These are phyloP conservation scores for Euzophera pinguis DNA, from an alignment of 2,888 invertebrate genomes.

Conservation along the genomic window DNA sequence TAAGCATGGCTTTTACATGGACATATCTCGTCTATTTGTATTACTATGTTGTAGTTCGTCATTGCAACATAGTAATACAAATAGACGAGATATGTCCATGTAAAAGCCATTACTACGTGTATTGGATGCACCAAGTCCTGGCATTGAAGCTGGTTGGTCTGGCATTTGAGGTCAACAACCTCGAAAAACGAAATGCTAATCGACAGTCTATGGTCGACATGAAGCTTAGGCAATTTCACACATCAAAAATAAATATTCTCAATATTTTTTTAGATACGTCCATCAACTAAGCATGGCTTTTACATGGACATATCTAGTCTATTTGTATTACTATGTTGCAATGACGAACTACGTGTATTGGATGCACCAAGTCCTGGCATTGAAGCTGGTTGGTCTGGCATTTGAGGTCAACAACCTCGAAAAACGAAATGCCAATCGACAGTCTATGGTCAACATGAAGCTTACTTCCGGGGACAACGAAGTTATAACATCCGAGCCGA, in stretches of 20 bases:
- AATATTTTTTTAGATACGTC: conserved; percentile 78
- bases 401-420: conserved; percentile 82
- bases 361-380: conserved; percentile 88
- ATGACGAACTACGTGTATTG: conserved; percentile 86
- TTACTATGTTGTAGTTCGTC: conserved; percentile 82
- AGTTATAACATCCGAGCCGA: conserved; percentile 51
- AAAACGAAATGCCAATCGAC: conserved; percentile 34
- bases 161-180: conserved; percentile 85
- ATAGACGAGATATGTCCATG: conserved; percentile 87
- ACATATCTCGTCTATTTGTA: conserved; percentile 87
- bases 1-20: conserved; percentile 88
- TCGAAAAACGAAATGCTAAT: conserved; percentile 30
- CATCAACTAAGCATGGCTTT: conserved; percentile 85
- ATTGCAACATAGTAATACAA: conserved; percentile 84
- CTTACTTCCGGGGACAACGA: conserved; percentile 28
- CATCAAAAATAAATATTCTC: neutral
- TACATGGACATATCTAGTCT: conserved; percentile 88
- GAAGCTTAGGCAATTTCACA: too few relatives aligned
- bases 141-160: conserved; percentile 91
- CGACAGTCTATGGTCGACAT: conserved; percentile 29
- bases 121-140: conserved; percentile 89
- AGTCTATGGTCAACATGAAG: conserved; percentile 23
- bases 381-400: conserved; percentile 90
- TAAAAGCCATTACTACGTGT: conserved; percentile 86
- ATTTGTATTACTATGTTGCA: conserved; percentile 85